These are phyloP conservation scores for Trachelipus rathkii DNA, from an alignment of 1,140 invertebrate genomes.

Conservation along the genomic window DNA sequence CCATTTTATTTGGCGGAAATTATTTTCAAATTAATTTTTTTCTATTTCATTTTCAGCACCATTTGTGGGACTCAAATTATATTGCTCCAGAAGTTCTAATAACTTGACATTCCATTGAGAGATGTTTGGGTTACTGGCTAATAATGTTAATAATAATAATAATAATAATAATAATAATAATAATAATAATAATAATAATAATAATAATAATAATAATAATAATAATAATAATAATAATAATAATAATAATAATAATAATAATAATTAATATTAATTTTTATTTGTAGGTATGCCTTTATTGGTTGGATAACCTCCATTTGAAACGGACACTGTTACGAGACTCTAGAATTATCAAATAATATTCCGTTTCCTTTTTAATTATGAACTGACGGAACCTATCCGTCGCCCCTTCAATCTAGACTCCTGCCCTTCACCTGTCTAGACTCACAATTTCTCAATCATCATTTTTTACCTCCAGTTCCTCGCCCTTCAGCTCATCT, in stretches of 20 bases:
- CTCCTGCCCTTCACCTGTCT: conserved; percentile 74
- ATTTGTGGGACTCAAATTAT: conserved; percentile 96
- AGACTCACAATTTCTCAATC: conserved; percentile 65
- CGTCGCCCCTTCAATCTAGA: conserved; percentile 75
- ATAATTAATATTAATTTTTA: no score
- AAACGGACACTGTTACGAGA: conserved; percentile 82
- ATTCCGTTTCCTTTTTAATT: conserved; percentile 71
- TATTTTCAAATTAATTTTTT: no score
- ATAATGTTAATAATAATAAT: conserved; percentile 68
- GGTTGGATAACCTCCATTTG: conserved; percentile 92
- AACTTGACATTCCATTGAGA: conserved; percentile 87
- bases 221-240: no score
- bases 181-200: neutral
- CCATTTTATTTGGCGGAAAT: no score
- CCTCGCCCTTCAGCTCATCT: conserved; percentile 33
- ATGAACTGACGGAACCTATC: conserved; percentile 69
- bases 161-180: neutral
- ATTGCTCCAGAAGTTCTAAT: conserved; percentile 90
- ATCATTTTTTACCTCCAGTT: conserved; percentile 64
- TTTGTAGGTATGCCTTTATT: conserved; percentile 75
- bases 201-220: no score
- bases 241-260: no score
- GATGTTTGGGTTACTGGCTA: conserved; percentile 96
- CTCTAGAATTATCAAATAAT: conserved; percentile 86
- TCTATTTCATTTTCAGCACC: conserved; percentile 60